Evolutionary conservation across 2,888 invertebrate species (phyloP), one percentile per base, ranked within the genome.

Genomic region (Protonemura montana): DNA sequence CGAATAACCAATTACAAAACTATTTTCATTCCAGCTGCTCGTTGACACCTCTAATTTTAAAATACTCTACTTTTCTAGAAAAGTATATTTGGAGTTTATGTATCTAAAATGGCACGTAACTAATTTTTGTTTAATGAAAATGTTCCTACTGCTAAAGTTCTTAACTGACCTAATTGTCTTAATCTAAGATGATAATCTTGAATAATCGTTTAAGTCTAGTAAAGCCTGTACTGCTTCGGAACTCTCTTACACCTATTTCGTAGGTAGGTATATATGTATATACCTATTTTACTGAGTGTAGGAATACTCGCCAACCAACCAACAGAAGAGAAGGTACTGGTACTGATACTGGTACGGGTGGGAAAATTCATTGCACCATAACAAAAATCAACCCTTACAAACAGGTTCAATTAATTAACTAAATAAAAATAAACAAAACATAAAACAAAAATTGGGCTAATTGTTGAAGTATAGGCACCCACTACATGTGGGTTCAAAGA

Each of bases 101-200:
- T 81, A 29, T 81, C 29, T 81, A 81, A 35, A 81, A 81, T 81
- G 81, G 81, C 81, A 81, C 81, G 30, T 81, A 81, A 81, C 30
- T 81, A 29, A 29, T 81, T 81, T 81, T 81, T 59, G 27, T 30
- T 27, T 29, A 81, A 5, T 81, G 81, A 81, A 81, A 81, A 81
- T 81, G 81, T 81, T 28, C 13, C 59, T 81, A 81, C 27, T 29
- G 81, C 30, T 30, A 30, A 81, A 25, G 21, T 81, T n/a, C 27
- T 81, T 29, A 81, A 81, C 21, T 27, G n/a, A 30, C 81, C 30
- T 81, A 81, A 81, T 59, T 59, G 59, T 59, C 59, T 59, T 16
- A 10, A 21, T 59, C 59, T 59, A 59, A 59, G 59, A 59, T 59
- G 59, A 59, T 21, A 59, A 59, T 59, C 59, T 59, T 59, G 59